Conservation (phyloP, 2,888 invertebrate genomes). For the Melinaea marsaeus region DNA sequence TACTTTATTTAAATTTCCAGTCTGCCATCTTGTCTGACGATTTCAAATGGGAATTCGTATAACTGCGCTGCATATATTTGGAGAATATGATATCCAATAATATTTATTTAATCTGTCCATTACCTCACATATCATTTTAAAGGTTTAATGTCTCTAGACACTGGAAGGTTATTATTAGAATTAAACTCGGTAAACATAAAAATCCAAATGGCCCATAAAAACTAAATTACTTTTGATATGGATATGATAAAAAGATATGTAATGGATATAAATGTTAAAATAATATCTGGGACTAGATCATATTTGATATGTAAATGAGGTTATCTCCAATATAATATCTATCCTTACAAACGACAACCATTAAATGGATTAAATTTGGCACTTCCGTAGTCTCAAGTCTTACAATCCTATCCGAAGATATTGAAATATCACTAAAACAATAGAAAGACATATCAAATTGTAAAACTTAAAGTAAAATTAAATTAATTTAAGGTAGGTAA, state of each 20-base stretch:
- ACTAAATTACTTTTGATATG: conserved; percentile 47
- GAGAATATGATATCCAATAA: no score
- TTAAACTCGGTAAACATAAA: conserved; percentile 19
- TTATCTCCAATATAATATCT: conserved; percentile 15
- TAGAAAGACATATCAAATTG: background rate
- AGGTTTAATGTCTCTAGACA: conserved; percentile 7
- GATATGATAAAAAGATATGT: conserved; percentile 63
- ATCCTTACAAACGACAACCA: conserved; percentile 17
- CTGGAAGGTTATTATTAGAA: conserved; percentile 1
- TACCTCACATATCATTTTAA: background rate
- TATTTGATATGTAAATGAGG: conserved; percentile 37
- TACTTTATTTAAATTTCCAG: no score
- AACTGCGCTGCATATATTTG: no score
- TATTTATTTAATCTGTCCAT: no score
- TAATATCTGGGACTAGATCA: conserved; percentile 33
- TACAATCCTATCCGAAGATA: conserved; percentile 1
- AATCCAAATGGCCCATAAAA: conserved; percentile 45
- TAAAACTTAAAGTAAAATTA: conserved; percentile 26
- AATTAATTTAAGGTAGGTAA: conserved; percentile 40
- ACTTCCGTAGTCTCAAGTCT: conserved; percentile 19
- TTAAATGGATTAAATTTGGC: conserved; percentile 21
- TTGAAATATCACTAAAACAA: conserved; percentile 5
- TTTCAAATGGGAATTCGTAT: no score
- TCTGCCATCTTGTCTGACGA: no score
- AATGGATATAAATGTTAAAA: conserved; percentile 23